Evolutionary conservation across 53 echinoderm and acorn worm species (phyloP).

Genomic region (Paelopatides confundens): DNA sequence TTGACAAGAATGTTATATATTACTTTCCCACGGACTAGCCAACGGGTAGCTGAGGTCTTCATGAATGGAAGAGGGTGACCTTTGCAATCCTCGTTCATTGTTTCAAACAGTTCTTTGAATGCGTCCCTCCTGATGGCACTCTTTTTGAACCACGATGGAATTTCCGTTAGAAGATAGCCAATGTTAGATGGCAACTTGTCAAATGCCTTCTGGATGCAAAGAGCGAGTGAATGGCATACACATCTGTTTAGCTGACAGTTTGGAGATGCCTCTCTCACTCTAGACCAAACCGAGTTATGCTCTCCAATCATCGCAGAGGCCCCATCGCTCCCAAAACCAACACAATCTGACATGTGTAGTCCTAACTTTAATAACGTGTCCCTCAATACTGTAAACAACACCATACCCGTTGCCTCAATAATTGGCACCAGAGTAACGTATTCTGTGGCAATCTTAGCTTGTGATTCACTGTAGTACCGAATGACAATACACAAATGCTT

Average conservation of each 20-base stretch:
- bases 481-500: background rate
- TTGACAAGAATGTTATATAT: constrained; percentile 16
- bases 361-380: background rate
- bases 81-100: background rate
- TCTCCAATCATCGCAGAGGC: constrained; percentile 17
- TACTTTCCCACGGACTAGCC: constrained; percentile 20
- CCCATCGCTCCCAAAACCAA: background rate
- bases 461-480: constrained; percentile 5
- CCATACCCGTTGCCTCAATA: background rate
- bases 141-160: background rate
- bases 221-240: constrained; percentile 18
- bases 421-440: background rate
- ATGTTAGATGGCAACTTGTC: background rate
- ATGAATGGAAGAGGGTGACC: background rate
- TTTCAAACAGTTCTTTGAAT: background rate
- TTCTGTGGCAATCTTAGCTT: background rate
- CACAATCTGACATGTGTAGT: background rate
- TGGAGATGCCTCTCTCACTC: background rate
- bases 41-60: background rate
- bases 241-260: background rate
- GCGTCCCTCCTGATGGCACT: background rate
- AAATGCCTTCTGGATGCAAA: constrained; percentile 15
- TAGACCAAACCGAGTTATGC: constrained; percentile 32
- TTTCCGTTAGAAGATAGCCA: background rate
- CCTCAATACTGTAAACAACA: background rate